Evolutionary conservation across 2,888 invertebrate species (phyloP), one percentile per base, ranked within the genome.

Genomic region (Sinopyrophorus schimmeli): DNA sequence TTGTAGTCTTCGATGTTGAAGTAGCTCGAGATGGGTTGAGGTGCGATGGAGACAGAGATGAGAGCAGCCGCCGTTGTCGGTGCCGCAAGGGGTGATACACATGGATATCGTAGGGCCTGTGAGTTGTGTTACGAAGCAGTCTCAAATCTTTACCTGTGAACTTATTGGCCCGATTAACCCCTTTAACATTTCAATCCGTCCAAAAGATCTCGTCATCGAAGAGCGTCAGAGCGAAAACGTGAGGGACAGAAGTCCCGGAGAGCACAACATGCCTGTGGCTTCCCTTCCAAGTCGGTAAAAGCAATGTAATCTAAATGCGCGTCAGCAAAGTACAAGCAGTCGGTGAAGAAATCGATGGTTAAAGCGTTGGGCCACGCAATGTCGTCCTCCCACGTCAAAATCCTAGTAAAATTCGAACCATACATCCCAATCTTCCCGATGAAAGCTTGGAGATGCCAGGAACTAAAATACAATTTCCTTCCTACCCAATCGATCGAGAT

Each of bases 351-450:
- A 68, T 99, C 98, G 47, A 99, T 87, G 0, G 98, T 92, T 9
- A 99, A 72, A 1, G 97, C 98, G 71, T 99, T 99, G 0, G 98
- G 99, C 99, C 99, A 99, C 0, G 96, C 96, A 35, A 98, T 88
- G 64, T 94, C 94, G 59, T 95, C 84, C 65, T 93, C 91, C 85
- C 92, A 92, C 12, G 88, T 91, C 9, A 97, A 76, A 56, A 98
- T 91, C 40, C 88, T 80, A 0, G 89, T 88, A 64, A 91, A 89
- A 66, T 92, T 91, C 4, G 88, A 86, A 0, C 99, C 99, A 65
- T 99, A 97, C 93, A 99, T 92, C 34, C 94, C 94, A 74, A 98
- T 82, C 73, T 96, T 90, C 7, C 92, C 98, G 57, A 99, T 96
- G 73, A 92, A 98, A 1, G 98, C 94, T 75, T 93, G 86, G 21